Conservation (phyloP, 2,888 invertebrate species). For the Agriotes lineatus region DNA sequence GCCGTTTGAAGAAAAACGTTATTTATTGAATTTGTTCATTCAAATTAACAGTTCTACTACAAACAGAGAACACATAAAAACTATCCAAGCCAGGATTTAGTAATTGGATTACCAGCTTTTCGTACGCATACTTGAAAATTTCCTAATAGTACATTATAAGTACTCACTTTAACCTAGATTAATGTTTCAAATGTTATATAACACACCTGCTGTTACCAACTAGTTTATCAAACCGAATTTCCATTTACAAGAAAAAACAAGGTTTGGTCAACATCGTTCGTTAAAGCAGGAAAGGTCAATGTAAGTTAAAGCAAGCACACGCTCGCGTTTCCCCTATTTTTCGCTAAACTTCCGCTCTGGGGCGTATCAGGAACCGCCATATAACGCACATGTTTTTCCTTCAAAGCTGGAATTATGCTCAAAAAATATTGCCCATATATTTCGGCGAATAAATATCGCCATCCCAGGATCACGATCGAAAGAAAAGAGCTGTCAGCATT, state of each 20-base stretch:
- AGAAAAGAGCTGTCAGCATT: background rate
- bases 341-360: slow-evolving; percentile 9
- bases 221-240: background rate
- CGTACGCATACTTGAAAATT: no score
- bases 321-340: slow-evolving; percentile 5
- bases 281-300: background rate
- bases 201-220: no score
- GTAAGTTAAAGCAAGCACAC: slow-evolving; percentile 2
- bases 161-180: no score
- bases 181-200: no score
- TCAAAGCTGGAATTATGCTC: slow-evolving; percentile 16
- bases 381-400: slow-evolving; percentile 13
- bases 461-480: background rate
- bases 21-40: no score
- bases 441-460: background rate
- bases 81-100: no score
- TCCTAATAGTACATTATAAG: no score
- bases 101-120: no score
- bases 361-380: slow-evolving; percentile 13
- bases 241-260: background rate
- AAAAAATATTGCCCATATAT: slow-evolving; percentile 15
- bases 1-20: no score
- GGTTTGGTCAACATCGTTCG: background rate
- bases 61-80: no score
- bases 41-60: no score